Base-by-base conservation (phyloP, 2,888 invertebrate genomes). In the Sialis fuliginosa region DNA sequence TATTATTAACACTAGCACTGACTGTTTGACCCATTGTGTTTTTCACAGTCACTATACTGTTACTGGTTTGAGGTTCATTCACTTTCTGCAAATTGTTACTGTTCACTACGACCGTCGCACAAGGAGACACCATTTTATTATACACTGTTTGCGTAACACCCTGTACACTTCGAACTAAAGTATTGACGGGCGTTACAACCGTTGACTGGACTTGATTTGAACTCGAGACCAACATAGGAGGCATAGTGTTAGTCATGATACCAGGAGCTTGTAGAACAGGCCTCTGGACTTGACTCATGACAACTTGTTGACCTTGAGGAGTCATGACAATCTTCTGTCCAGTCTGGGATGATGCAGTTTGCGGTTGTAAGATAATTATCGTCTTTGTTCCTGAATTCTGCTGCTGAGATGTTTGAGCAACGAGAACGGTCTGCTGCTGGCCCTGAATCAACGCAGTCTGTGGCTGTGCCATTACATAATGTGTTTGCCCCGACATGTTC, bases 341-440 rank as follows among this genome's bases (percentile, higher is more conserved):
- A 48, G 71, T 71, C 1, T 67, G 57, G 2, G 68, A 62, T 48
- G 66, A 65, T 3, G 60, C 55, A 1, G 68, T 52, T 5, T 62
- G 55, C 5, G 61, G 56, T 53, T 73, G 73, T 13, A 77, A 79
- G 54, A 81, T 81, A 39, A 81, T 62, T 44, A 81, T 74, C 42
- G 81, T 81, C 33, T 81, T 81, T 1, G 81, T 81, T 55, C 81
- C 81, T 1, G 75, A 70, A 1, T 74, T 75, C 52, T 74, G 74
- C 50, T 80, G 79, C 54, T 79, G 79, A 0, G 76, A 68, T 1
- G 79, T 73, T 56, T 80, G 79, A 1, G 80, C 76, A 0, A 81
- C 73, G 2, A 81, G 61, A 1, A 81, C 72, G 0, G 80, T 79
- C 53, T 77, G 76, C 1, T 71, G 67, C 54, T 75, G 75, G 1